These are phyloP conservation scores for Lithobates pipiens DNA, from an alignment of 2,797 vertebrate genomes.

Conservation along the genomic window DNA sequence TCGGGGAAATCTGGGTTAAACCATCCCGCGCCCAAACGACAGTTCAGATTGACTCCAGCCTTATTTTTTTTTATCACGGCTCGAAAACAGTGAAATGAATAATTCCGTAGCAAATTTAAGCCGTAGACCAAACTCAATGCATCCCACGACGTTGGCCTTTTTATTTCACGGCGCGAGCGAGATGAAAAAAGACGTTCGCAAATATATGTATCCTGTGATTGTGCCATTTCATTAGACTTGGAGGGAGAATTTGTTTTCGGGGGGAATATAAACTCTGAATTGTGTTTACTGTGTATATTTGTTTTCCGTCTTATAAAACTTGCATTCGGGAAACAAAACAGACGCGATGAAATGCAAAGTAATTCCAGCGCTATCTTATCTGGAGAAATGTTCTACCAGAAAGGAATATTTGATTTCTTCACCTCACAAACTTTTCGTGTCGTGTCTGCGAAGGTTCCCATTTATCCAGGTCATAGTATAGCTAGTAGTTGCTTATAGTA, in stretches of 20 bases:
- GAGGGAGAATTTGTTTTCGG: not conserved
- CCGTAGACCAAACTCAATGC: no score
- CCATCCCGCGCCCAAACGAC: not conserved
- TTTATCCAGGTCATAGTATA: no score
- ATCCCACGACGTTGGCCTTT: not conserved
- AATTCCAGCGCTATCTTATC: not conserved
- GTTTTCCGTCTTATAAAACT: not conserved
- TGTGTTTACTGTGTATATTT: not conserved
- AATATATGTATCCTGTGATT: not conserved
- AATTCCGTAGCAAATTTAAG: not conserved
- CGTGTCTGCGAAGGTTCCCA: no score
- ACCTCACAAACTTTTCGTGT: no score
- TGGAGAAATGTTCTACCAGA: not conserved
- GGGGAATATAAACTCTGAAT: slow-evolving; percentile 2
- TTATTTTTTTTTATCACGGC: not conserved
- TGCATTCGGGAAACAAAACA: not conserved
- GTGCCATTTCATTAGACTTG: not conserved
- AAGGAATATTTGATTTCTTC: no score
- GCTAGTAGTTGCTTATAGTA: no score
- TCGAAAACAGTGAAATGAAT: not conserved
- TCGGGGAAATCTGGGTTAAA: not conserved
- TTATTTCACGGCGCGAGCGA: not conserved
- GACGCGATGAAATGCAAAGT: not conserved
- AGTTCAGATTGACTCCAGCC: not conserved
- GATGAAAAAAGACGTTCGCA: not conserved